Evolutionary conservation across 1,140 invertebrate genomes (phyloP).

Genomic region (Tetragnatha versicolor): DNA sequence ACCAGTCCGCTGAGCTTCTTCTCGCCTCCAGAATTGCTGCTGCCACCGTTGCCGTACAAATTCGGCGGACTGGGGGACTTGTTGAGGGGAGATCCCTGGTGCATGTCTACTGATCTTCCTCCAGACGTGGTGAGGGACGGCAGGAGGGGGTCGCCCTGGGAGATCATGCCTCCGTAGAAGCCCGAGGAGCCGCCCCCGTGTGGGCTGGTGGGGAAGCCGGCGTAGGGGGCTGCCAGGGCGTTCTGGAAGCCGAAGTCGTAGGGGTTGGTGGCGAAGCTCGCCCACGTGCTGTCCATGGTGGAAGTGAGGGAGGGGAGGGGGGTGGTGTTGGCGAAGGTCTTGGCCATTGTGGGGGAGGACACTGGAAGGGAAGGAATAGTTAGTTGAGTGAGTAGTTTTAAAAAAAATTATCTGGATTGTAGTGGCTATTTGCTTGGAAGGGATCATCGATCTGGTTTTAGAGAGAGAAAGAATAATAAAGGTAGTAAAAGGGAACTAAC

Average conservation of each 20-base stretch:
- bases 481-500: too few species aligned
- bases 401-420: too few species aligned
- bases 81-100: slow-evolving; percentile 12
- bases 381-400: too few species aligned
- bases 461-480: too few species aligned
- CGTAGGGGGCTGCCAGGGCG: slow-evolving; percentile 31
- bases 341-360: slow-evolving; percentile 25
- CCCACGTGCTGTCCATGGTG: slow-evolving; percentile 39
- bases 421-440: too few species aligned
- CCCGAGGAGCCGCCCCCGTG: slow-evolving; percentile 8
- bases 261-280: slow-evolving; percentile 31
- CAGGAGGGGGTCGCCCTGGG: slow-evolving; percentile 40
- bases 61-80: slow-evolving; percentile 39
- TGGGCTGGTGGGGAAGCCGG: slow-evolving; percentile 42
- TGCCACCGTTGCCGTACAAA: slow-evolving; percentile 17
- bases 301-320: slow-evolving; percentile 35
- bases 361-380: background rate
- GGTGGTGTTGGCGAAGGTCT: slow-evolving; percentile 44
- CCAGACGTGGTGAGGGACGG: slow-evolving; percentile 10
- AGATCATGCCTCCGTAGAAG: slow-evolving; percentile 50
- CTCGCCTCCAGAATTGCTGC: slow-evolving; percentile 2
- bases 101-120: slow-evolving; percentile 44
- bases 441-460: too few species aligned
- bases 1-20: slow-evolving; percentile 24
- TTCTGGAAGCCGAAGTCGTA: slow-evolving; percentile 53